A percentile compares a stretch with the other conserved stretches of the same genome.
These are phyloP conservation scores for Syngnathus acus DNA, from an alignment of 2,797 vertebrate species.

Conservation along the genomic window DNA sequence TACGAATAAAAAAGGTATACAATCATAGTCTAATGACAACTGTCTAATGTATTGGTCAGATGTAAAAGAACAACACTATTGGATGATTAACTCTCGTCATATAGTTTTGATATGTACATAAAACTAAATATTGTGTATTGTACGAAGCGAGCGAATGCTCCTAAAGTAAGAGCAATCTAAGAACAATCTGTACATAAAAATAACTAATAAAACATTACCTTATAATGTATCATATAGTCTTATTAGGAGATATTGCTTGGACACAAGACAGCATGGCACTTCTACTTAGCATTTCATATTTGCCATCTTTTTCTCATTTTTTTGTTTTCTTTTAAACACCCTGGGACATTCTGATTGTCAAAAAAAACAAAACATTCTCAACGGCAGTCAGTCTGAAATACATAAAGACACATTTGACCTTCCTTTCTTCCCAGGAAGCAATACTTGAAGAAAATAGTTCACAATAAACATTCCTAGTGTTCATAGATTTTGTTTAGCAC, in stretches of 20 bases:
- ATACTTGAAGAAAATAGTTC: conserved; percentile 57
- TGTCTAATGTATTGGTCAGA: conserved; percentile 53
- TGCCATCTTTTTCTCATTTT: conserved; percentile 30
- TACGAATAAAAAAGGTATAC: conserved; percentile 54
- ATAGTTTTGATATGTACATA: conserved; percentile 57
- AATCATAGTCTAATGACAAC: conserved; percentile 58
- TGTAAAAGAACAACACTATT: conserved; percentile 43
- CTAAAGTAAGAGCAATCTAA: conserved; percentile 47
- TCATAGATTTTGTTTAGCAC: conserved; percentile 35
- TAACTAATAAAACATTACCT: conserved; percentile 29
- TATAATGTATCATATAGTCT: conserved; percentile 57
- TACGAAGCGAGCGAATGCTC: conserved; percentile 17
- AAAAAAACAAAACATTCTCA: conserved; percentile 64
- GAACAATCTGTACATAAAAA: conserved; percentile 57
- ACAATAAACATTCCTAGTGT: conserved; percentile 61
- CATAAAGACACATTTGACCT: conserved; percentile 39
- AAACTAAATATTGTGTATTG: conserved; percentile 41
- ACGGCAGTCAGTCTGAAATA: conserved; percentile 66
- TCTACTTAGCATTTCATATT: conserved; percentile 57
- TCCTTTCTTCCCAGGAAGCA: conserved; percentile 47
- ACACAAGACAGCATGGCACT: conserved; percentile 70
- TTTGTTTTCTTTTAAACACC: conserved; percentile 14
- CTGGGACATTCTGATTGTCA: conserved; percentile 67
- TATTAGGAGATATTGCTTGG: conserved; percentile 71
- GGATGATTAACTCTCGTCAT: conserved; percentile 45